Evolutionary conservation across 1,140 invertebrate genomes (phyloP), one percentile per base, ranked within the genome.

Genomic region (Drosophila busckii): DNA sequence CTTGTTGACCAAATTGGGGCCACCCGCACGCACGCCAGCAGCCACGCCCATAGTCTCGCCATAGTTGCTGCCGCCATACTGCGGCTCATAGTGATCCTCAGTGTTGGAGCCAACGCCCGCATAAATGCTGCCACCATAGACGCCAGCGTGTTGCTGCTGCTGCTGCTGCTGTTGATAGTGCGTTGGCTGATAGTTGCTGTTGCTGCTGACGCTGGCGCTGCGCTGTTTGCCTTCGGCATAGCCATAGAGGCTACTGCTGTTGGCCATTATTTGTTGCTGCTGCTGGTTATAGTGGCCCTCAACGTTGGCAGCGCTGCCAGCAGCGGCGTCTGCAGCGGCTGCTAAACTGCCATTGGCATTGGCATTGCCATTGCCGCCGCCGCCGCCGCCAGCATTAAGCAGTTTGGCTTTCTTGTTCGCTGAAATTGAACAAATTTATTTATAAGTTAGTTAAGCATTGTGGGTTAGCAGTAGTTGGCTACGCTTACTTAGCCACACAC

Each of bases 1-100:
- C 87, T 94, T 94, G 89, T 93, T 94, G 68, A 94, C 91, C 87
- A 93, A 89, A 88, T 93, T 90, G 59, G 90, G 90, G 35, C 88
- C 89, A 63, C 87, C 89, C 50, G 88, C 53, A 7, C 86, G 70
- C 9, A 67, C 35, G 1, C 53, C 53, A 6, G 25, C 19, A 1
- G 17, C 45, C 8, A 20, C 44, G 12, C 17, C 35, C n/a, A n/a
- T n/a, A n/a, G n/a, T n/a, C 10, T 56, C 76, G 7, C 76, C 69
- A 38, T 62, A 58, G 8, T 46, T 62, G 16, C 69, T 63, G 45
- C 59, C 61, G 15, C 65, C 75, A 19, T 82, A 78, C 20, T 84
- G 78, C 4, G 60, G 42, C 34, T 86, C 83, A 19, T 86, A 86
- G 31, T 85, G 84, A 45, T 84, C 78, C 53, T 85, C 84, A 20